Base-by-base conservation (phyloP, 2,113 vertebrate species). In the Catagonus wagneri region DNA sequence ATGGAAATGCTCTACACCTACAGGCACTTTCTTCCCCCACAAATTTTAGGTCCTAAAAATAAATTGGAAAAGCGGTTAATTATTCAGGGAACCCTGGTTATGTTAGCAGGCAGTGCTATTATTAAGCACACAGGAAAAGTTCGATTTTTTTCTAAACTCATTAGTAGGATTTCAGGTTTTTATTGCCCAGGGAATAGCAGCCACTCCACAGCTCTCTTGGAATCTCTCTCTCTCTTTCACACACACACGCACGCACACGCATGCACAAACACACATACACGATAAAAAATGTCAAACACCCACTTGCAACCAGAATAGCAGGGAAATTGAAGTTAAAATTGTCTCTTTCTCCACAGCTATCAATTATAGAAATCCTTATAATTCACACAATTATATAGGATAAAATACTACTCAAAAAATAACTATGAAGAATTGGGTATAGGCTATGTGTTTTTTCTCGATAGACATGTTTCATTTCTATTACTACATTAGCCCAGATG, bases 21-120 rank as follows among this genome's bases (percentile, higher is more conserved):
- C 86, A 93, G 90, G 83, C 10, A 95, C 44, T 76, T 96, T 84
- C 54, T 92, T 58, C 22, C n/a, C 78, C 27, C 12, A 52, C 20
- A 52, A 23, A 19, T 96, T 96, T 89, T 72, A 87, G 69, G 58
- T 89, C 75, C 78, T 96, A 97, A 97, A 98, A 94, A 94, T 96
- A 97, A 94, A 91, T n/a, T 60, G 20, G 54, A 72, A 97, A 97
- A 94, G 83, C 89, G 93, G 88, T 58, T 89, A 92, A 96, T 97
- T 97, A 95, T 96, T 96, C 81, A 76, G 60, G 88, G 81, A 94
- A 89, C 72, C 56, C 54, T 78, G 69, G 52, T 83, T 96, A 39
- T 89, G 76, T 96, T 88, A 90, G 74, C 66, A 94, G 74, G 58
- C 72, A 93, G 23, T 94, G 83, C 93, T 97, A 96, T 97, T 96